Evolutionary conservation across 1,140 invertebrate genomes (phyloP), one percentile per base, ranked within the genome.

Genomic region (Laodelphax striatellus): DNA sequence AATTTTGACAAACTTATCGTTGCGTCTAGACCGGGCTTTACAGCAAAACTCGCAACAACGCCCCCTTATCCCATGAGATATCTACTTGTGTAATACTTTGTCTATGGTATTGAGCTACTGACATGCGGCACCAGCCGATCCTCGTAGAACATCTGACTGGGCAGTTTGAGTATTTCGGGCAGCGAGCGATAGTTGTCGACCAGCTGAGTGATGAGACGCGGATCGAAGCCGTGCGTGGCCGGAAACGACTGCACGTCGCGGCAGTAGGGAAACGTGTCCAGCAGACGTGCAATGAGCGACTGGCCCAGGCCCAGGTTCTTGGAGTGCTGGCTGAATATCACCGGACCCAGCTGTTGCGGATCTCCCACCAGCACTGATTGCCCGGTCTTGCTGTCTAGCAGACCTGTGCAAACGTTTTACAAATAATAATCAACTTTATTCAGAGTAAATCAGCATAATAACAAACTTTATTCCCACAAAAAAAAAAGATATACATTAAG

Each of bases 341-440:
- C 81, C 8, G 94, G 90, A 0, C 92, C 93, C 31, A 97, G 77
- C 73, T 98, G 94, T 70, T 86, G 77, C 14, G 91, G 94, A 80
- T 97, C 94, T 8, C 94, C 94, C 62, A 92, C 88, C 5, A 97
- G 73, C 61, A 96, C 75, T 8, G 92, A 79, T 74, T 88, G 86
- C 1, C 83, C 81, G 62, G 73, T 69, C 11, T 76, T 64, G 62
- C 76, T 76, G 55, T 74, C 71, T 22, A 75, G 56, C 43, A 69
- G 62, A 50, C 31, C 58, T 66, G 66, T n/a, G n/a, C n/a, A n/a
- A n/a, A n/a, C n/a, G n/a, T n/a, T n/a, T n/a, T n/a, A n/a, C n/a
- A n/a, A n/a, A n/a, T n/a, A n/a, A n/a, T n/a, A n/a, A n/a, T n/a
- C n/a, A n/a, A n/a, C n/a, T n/a, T n/a, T n/a, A n/a, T n/a, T n/a